Evolutionary conservation across 2,113 vertebrate genomes (phyloP), one percentile per base, ranked within the genome.

Genomic region (Neogale vison): DNA sequence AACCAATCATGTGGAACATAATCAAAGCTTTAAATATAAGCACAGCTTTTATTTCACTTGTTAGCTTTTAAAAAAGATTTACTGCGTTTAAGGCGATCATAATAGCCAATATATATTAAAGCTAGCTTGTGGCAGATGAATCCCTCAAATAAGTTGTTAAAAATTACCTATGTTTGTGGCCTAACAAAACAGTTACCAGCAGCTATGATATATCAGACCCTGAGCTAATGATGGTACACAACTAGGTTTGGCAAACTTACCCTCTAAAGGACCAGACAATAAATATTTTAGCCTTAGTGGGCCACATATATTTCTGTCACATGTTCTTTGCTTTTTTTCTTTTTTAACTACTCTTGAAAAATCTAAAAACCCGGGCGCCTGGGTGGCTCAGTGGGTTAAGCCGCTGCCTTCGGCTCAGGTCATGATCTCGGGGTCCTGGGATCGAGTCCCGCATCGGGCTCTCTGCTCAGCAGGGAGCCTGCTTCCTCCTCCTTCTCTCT

Each of bases 21-120:
- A 79, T 79, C 72, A 88, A 67, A 26, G 29, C 84, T 97, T 96
- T 63, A 97, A 76, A 65, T n/a, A 97, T 79, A 97, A 52, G 77
- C 7, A 94, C 3, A 47, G 26, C 29, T 95, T 57, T 96, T 81
- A 95, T 59, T 52, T 65, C 45, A 34, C 7, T 69, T 69, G 79
- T 95, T 5, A 4, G 0, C 50, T 97, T 95, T 90, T 74, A 85
- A 94, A 93, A 91, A 91, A 87, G n/a, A 89, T 34, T 39, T 59
- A 87, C 0, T 87, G 4, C 31, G 88, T 39, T 94, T 80, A 85
- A 39, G 13, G 69, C 39, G 24, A 79, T 76, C 24, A n/a, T 45
- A 61, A 74, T 6, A 39, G 21, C 18, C 71, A 87, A 79, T 13
- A 81, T 31, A 55, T 80, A 90, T 36, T n/a, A 77, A 96, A 59